Base-by-base conservation (phyloP, 2,113 vertebrate genomes). In the Elephas maximus region DNA sequence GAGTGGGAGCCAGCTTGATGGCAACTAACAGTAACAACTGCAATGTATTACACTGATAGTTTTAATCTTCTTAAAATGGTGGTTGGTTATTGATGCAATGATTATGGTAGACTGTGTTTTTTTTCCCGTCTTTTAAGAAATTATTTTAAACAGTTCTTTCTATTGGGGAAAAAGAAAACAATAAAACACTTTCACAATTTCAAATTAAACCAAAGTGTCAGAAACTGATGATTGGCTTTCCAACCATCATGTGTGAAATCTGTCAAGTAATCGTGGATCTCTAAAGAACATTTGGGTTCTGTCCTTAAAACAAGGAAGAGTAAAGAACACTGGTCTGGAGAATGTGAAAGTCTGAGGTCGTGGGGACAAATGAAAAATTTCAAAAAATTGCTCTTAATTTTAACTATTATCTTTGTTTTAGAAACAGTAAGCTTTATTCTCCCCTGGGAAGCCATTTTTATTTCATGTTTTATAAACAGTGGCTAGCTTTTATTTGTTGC, bases 381-480 rank as follows among this genome's bases (percentile, higher is more conserved):
- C 20, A 82, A 74, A 57, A 82, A 87, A 96, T 92, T 51, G 21
- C 33, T 89, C 62, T 69, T n/a, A 92, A 89, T 76, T 76, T 86
- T 63, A 57, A 65, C 26, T 69, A 18, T 94, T 78, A 90, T 82
- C 23, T 88, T 87, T 93, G 78, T 88, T 95, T 93, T 67, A 17
- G 26, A 95, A 90, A 23, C 2, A 69, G 2, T 94, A 53, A 33
- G 67, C 33, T 51, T 88, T 77, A 44, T 85, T 91, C 69, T 92
- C 90, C 9, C 74, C 14, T 44, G 33, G 62, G 51, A 92, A 94
- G 62, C 21, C 15, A 63, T 51, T 83, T 96, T 93, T 79, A 74
- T 90, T 91, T 83, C 30, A 90, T 62, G 37, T 87, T 93, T 95
- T 95, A 5, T 15, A 83, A 86, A 82, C 5, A 62, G 18, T 90